A percentile compares a stretch with the other conserved stretches of the same genome.
Evolutionary conservation across 1,140 invertebrate species (phyloP).

Genomic region (Onthophagus taurus): DNA sequence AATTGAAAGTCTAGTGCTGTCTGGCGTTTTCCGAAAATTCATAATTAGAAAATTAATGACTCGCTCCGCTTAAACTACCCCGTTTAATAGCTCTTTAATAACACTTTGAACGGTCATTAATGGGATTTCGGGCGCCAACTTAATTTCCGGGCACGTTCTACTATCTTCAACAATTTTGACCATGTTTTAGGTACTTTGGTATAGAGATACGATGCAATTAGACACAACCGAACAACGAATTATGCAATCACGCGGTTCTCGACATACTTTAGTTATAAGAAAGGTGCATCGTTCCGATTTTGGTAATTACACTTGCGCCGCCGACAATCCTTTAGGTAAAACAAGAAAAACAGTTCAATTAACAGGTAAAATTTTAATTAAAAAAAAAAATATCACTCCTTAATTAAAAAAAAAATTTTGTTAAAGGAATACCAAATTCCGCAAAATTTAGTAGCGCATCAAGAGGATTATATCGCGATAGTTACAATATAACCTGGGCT

Average conservation of each 20-base stretch:
- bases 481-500: not conserved
- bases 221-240: constrained; percentile 54
- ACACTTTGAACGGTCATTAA: too few species aligned
- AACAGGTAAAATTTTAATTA: too few species aligned
- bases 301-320: constrained; percentile 59
- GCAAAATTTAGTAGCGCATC: not conserved
- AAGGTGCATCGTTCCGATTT: constrained; percentile 57
- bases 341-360: constrained; percentile 51
- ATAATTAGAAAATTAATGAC: too few species aligned
- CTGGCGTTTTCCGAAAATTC: too few species aligned
- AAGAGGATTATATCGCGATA: not conserved
- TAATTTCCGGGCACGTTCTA: too few species aligned
- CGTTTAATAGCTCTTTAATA: too few species aligned
- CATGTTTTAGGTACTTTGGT: constrained; percentile 63
- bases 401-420: too few species aligned
- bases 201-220: constrained; percentile 55
- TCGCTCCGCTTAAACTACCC: too few species aligned
- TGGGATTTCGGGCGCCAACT: too few species aligned
- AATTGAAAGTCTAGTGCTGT: too few species aligned
- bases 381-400: too few species aligned
- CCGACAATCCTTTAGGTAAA: constrained; percentile 56
- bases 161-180: too few species aligned
- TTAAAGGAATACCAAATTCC: not conserved
- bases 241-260: constrained; percentile 51
- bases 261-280: constrained; percentile 54